Conservation (phyloP, 2,888 invertebrate genomes). For the Drosophila glabriapex region DNA sequence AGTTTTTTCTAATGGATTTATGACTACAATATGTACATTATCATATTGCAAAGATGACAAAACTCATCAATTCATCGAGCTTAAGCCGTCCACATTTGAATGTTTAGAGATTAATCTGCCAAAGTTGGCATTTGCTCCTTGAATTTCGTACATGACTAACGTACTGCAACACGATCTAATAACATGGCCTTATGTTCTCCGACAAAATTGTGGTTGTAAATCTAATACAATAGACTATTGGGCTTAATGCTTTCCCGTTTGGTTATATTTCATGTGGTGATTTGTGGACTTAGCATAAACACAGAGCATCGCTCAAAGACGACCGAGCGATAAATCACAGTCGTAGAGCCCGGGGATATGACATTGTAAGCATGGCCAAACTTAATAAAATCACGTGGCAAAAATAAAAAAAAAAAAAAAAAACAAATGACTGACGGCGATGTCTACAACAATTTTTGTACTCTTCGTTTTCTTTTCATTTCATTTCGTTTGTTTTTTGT, state of each 20-base stretch:
- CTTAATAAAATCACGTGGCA: conserved; percentile 68
- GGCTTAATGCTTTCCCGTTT: conserved; percentile 59
- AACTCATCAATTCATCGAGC: neutral
- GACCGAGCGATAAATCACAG: conserved; percentile 69
- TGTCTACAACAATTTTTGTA: conserved; percentile 13
- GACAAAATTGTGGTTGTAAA: conserved; percentile 47
- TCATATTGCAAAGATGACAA: neutral
- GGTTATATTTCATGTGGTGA: conserved; percentile 71
- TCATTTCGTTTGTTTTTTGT: neutral
- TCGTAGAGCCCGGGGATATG: conserved; percentile 50
- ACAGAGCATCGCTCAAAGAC: conserved; percentile 41
- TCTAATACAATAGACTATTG: conserved; percentile 40
- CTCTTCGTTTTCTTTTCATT: neutral
- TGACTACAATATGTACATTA: neutral
- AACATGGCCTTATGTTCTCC: neutral
- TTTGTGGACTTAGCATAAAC: conserved; percentile 73
- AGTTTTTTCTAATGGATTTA: neutral
- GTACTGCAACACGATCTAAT: conserved; percentile 10
- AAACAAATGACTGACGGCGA: conserved; percentile 53
- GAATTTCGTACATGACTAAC: neutral
- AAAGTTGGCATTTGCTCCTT: neutral
- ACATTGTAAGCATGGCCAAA: conserved; percentile 56
- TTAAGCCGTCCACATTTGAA: conserved; percentile 5
- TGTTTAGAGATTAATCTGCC: conserved; percentile 6
- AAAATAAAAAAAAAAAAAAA: conserved; percentile 17